These are phyloP conservation scores for Trogon surrucura DNA, from an alignment of 2,113 vertebrate species.

Conservation along the genomic window DNA sequence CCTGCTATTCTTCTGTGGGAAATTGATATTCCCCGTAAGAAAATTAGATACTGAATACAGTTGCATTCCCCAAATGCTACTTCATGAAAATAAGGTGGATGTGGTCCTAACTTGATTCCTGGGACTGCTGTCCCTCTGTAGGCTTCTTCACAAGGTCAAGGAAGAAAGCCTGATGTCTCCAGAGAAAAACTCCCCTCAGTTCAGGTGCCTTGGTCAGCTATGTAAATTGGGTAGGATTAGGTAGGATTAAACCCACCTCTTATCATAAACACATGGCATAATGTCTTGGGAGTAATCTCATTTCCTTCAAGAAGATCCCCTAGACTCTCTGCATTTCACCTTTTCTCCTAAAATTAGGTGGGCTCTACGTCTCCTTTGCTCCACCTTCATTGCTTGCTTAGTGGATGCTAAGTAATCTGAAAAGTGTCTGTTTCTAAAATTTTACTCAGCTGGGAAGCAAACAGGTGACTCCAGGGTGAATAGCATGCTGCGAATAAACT, in stretches of 20 bases:
- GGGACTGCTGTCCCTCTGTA: not conserved
- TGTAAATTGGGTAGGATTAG: not conserved
- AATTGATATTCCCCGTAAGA: not conserved
- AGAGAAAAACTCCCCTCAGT: not conserved
- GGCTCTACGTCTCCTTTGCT: not conserved
- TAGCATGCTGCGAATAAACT: not conserved
- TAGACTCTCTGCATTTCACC: not conserved
- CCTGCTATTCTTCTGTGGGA: not conserved
- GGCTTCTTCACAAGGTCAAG: not conserved
- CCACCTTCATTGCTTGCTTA: not conserved
- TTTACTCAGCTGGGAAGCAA: not conserved
- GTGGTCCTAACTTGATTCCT: not conserved
- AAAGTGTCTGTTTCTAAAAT: not conserved
- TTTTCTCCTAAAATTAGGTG: not conserved
- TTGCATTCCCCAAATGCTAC: not conserved
- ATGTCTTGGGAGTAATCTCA: not conserved
- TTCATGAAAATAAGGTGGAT: not conserved
- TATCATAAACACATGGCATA: not conserved
- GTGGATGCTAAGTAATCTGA: not conserved
- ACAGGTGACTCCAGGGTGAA: not conserved
- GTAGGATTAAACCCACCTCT: not conserved
- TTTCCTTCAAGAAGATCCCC: not conserved
- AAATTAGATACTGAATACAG: not conserved
- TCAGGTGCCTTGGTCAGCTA: not conserved
- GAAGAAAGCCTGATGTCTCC: not conserved